These are phyloP conservation scores for Leguminivora glycinivorella DNA, from an alignment of 1,140 invertebrate species.

Conservation along the genomic window DNA sequence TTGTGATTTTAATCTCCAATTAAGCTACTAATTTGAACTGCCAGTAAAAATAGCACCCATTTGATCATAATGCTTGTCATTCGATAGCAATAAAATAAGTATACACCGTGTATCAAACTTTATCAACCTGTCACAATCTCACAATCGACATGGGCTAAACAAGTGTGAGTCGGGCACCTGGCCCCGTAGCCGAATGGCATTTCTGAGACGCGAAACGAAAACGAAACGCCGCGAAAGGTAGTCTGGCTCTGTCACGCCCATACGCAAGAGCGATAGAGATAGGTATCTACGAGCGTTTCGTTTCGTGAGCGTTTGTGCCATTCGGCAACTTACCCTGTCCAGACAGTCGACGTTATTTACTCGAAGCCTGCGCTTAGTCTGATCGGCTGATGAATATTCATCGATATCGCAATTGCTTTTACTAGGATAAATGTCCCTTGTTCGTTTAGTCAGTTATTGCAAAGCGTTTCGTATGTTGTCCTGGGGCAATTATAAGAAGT, in stretches of 20 bases:
- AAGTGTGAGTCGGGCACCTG: conserved; percentile 7
- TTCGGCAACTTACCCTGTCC: no score
- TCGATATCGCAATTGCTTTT: conserved; percentile 17
- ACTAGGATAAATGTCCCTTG: conserved; percentile 16
- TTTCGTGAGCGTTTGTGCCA: no score
- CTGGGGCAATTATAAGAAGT: no score
- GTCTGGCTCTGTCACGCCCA: no score
- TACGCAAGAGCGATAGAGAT: no score
- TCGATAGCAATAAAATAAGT: neutral
- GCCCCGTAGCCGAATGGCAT: no score
- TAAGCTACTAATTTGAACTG: no score
- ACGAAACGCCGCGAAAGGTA: no score
- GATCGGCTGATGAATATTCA: conserved; percentile 24
- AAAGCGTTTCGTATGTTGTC: conserved; percentile 5
- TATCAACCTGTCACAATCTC: conserved; percentile 15
- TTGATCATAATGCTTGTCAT: neutral
- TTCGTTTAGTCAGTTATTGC: conserved; percentile 9
- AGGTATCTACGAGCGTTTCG: no score
- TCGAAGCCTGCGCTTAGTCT: conserved; percentile 6
- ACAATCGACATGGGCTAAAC: conserved; percentile 14
- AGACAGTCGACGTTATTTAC: conserved; percentile 19
- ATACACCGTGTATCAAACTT: neutral
- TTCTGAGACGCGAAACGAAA: no score
- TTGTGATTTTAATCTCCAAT: no score
- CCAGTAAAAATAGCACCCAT: no score